Conservation (phyloP, 2,113 vertebrate species). For the Leptosomus discolor region DNA sequence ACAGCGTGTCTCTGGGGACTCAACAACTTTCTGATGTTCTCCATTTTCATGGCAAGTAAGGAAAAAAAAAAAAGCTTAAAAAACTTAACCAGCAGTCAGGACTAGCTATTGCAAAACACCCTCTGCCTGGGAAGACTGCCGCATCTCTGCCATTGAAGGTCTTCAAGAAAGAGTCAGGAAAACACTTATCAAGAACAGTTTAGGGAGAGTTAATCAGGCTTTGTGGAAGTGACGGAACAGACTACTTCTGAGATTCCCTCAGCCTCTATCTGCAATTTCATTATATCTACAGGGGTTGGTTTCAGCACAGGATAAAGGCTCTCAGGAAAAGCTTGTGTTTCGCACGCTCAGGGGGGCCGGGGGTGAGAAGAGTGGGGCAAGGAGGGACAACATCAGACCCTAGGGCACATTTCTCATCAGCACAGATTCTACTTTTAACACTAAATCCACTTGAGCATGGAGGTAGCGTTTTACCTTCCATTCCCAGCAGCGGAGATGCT, state of each 20-base stretch:
- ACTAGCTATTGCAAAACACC: not conserved
- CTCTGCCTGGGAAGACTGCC: not conserved
- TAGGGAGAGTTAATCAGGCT: accelerated
- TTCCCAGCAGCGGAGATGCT: not conserved
- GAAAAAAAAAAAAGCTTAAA: not conserved
- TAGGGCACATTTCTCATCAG: not conserved
- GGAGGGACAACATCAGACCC: not conserved
- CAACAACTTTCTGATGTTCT: not conserved
- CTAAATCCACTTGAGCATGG: accelerated
- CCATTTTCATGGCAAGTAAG: not conserved
- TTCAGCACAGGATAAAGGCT: not conserved
- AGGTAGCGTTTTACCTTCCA: not conserved
- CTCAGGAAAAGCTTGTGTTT: not conserved
- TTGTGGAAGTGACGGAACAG: not conserved
- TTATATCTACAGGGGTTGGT: accelerated
- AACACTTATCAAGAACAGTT: not conserved
- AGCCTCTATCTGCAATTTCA: not conserved
- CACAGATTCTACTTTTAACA: too few relatives aligned
- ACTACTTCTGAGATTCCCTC: not conserved
- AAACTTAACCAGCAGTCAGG: not conserved
- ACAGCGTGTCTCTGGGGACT: not conserved
- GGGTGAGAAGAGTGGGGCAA: not conserved
- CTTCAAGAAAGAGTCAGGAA: not conserved
- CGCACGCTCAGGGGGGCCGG: not conserved
- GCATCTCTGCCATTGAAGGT: not conserved